These are phyloP conservation scores for Frankliniella intonsa DNA, from an alignment of 2,888 invertebrate species.

Conservation along the genomic window DNA sequence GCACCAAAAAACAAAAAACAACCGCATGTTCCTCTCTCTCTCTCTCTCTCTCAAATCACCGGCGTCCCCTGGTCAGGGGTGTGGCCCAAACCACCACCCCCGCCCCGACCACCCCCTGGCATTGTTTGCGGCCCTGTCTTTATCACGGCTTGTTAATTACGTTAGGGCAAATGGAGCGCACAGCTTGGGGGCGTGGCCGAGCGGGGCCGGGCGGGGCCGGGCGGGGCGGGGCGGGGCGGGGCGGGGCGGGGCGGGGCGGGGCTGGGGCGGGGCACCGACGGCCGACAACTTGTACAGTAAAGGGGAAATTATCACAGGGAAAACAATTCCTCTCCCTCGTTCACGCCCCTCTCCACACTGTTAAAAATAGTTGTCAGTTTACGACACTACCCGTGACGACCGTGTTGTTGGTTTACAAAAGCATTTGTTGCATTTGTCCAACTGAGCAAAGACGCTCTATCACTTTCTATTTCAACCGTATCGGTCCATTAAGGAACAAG, in stretches of 20 bases:
- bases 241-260: background rate
- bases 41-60: too few relatives aligned
- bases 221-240: background rate
- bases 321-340: background rate
- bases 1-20: too few relatives aligned
- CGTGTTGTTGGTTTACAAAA: too few relatives aligned
- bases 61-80: too few relatives aligned
- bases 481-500: too few relatives aligned
- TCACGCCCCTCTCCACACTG: background rate
- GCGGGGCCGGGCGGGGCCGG: background rate
- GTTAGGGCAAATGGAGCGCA: background rate
- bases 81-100: background rate
- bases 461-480: too few relatives aligned
- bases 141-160: slow-evolving; percentile 13
- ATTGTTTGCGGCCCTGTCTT: background rate
- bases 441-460: too few relatives aligned
- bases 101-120: background rate
- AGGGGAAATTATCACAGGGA: background rate
- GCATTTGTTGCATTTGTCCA: too few relatives aligned
- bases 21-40: background rate
- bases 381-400: too few relatives aligned
- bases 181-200: background rate
- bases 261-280: background rate
- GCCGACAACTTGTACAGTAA: background rate
- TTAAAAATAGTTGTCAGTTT: too few relatives aligned